Evolutionary conservation across 2,113 vertebrate species (phyloP).

Genomic region (Passerina amoena): DNA sequence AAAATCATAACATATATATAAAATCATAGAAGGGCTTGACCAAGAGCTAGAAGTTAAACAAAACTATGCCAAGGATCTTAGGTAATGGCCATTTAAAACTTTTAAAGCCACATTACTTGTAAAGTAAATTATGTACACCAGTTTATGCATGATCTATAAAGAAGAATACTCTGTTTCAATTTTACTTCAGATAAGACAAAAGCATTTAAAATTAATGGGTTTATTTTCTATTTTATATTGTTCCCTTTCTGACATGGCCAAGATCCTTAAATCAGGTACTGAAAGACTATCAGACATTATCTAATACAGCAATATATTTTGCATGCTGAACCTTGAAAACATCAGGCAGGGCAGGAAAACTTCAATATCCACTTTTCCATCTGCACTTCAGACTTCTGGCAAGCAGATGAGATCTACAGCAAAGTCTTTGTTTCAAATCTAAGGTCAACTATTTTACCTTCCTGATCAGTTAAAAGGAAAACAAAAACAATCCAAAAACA

Average conservation of each 20-base stretch:
- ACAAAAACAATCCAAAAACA: not conserved
- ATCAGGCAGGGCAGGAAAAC: constrained; percentile 21
- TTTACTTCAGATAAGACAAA: not conserved
- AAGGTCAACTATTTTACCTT: constrained; percentile 16
- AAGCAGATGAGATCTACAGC: constrained; percentile 32
- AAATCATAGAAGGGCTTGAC: not conserved
- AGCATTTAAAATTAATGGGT: not conserved
- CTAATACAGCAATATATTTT: not conserved
- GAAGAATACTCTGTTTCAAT: not conserved
- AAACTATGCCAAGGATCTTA: not conserved
- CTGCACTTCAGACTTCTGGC: constrained; percentile 52
- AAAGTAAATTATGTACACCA: not conserved
- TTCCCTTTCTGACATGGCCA: not conserved
- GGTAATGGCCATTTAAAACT: not conserved
- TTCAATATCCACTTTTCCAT: constrained; percentile 51
- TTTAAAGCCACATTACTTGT: not conserved
- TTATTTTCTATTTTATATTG: not conserved
- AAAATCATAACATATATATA: not conserved
- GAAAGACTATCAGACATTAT: not conserved
- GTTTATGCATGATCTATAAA: not conserved
- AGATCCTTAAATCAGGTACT: not conserved
- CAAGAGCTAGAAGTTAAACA: not conserved
- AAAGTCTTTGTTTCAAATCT: constrained; percentile 25
- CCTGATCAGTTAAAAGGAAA: not conserved
- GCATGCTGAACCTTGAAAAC: not conserved